phyloP scores from a whole-genome alignment of 2,797 vertebrate species.

The Acanthurus lineatus region DNA sequence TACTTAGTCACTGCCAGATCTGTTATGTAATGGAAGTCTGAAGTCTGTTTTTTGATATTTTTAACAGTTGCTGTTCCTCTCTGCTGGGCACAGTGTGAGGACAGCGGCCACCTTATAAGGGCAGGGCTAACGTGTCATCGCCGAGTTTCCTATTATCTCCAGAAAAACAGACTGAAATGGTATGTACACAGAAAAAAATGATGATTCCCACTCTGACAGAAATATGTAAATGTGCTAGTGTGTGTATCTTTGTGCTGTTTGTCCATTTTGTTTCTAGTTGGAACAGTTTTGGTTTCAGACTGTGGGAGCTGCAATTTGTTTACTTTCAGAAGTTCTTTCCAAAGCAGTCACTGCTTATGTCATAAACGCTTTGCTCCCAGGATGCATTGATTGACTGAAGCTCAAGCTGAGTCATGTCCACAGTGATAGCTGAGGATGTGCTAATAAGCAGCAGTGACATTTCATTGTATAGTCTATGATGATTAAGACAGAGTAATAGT shows the following conservation, averaged over 20 bases:
- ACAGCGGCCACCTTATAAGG: conserved; percentile 76
- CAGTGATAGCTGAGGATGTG: conserved; percentile 7
- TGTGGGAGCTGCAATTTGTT: conserved; percentile 40
- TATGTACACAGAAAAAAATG: conserved; percentile 65
- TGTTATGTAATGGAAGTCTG: conserved; percentile 72
- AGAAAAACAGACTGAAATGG: conserved; percentile 54
- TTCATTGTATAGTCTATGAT: conserved; percentile 33
- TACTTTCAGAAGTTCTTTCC: conserved; percentile 51
- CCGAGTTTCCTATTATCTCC: conserved; percentile 48
- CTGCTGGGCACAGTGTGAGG: conserved; percentile 40
- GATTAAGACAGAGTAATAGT: conserved; percentile 40
- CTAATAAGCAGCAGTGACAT: conserved; percentile 24
- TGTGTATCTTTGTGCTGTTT: conserved; percentile 30
- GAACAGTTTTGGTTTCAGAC: conserved; percentile 14
- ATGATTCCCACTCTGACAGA: conserved; percentile 23
- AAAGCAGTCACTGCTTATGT: conserved; percentile 48
- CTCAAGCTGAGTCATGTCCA: conserved; percentile 21
- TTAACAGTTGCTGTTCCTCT: conserved; percentile 39
- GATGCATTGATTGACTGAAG: conserved; percentile 33
- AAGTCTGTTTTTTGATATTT: conserved; percentile 36
- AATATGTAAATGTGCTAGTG: conserved; percentile 1
- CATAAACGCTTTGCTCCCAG: conserved; percentile 22
- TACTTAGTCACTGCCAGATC: conserved; percentile 48
- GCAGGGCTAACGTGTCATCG: conserved; percentile 53
- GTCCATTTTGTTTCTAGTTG: conserved; percentile 35